Conservation (phyloP, 2,888 invertebrate genomes). For the Sycophila texana region DNA sequence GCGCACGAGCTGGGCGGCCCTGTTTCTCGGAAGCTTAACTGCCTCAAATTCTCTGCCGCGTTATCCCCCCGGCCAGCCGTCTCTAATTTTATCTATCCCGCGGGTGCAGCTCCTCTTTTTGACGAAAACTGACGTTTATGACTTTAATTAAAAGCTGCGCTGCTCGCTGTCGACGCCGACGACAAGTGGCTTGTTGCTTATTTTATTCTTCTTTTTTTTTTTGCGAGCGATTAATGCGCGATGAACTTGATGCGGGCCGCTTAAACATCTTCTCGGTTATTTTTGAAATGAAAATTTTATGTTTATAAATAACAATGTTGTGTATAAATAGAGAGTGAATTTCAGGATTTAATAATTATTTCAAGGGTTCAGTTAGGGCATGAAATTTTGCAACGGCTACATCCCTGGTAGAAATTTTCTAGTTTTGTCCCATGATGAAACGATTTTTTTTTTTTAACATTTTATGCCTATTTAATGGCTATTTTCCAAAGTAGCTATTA, state of each 20-base stretch:
- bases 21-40: constrained; percentile 61
- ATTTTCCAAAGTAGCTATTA: too few relatives aligned
- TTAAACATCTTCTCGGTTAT: background rate
- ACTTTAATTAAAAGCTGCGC: constrained; percentile 5
- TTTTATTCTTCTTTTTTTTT: background rate
- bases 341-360: too few relatives aligned
- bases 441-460: too few relatives aligned
- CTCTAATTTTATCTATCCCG: constrained; percentile 50
- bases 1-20: constrained; percentile 55
- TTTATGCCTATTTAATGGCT: too few relatives aligned
- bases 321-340: too few relatives aligned
- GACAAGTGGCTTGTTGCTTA: background rate
- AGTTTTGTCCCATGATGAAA: too few relatives aligned
- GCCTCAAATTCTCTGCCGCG: constrained; percentile 52
- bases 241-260: constrained; percentile 11
- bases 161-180: too few relatives aligned
- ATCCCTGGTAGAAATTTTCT: too few relatives aligned
- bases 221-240: background rate
- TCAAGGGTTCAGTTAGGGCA: too few relatives aligned
- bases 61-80: constrained; percentile 35
- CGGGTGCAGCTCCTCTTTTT: constrained; percentile 5
- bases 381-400: too few relatives aligned
- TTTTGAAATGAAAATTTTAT: too few relatives aligned
- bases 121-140: constrained; percentile 28
- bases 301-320: too few relatives aligned